These are phyloP conservation scores for Argyresthia albistria DNA, from an alignment of 2,888 invertebrate genomes.

Conservation along the genomic window DNA sequence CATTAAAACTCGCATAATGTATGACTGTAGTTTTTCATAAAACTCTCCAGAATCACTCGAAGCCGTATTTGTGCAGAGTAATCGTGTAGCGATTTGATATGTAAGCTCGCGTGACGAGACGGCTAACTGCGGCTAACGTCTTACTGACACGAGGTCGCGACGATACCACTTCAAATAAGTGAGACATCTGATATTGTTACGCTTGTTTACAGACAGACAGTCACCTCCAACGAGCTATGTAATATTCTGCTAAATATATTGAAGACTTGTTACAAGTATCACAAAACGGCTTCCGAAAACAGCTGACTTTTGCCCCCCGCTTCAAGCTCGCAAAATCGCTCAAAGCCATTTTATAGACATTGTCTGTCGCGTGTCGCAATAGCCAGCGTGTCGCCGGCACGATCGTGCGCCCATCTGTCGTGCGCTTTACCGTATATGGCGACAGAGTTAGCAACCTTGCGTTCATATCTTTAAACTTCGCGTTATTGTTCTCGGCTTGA, in stretches of 20 bases:
- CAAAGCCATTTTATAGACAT: not conserved
- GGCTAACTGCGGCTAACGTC: not conserved
- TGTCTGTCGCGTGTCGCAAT: constrained; percentile 10
- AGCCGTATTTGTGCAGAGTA: not conserved
- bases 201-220: too few species aligned
- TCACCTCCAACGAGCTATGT: too few species aligned
- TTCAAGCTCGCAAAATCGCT: too few species aligned
- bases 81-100: not conserved
- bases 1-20: not conserved
- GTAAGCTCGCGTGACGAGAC: not conserved
- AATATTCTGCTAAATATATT: too few species aligned
- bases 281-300: too few species aligned
- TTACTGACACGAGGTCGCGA: not conserved
- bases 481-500: constrained; percentile 14
- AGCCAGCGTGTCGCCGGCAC: constrained; percentile 30
- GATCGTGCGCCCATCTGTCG: constrained; percentile 13
- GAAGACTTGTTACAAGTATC: too few species aligned
- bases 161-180: not conserved
- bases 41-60: not conserved
- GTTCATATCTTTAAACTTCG: constrained; percentile 6
- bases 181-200: not conserved
- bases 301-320: too few species aligned
- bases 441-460: constrained; percentile 18
- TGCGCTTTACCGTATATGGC: constrained; percentile 21
- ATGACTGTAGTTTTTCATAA: not conserved